These are phyloP conservation scores for Lepus europaeus DNA, from an alignment of 2,113 vertebrate species.

Conservation along the genomic window DNA sequence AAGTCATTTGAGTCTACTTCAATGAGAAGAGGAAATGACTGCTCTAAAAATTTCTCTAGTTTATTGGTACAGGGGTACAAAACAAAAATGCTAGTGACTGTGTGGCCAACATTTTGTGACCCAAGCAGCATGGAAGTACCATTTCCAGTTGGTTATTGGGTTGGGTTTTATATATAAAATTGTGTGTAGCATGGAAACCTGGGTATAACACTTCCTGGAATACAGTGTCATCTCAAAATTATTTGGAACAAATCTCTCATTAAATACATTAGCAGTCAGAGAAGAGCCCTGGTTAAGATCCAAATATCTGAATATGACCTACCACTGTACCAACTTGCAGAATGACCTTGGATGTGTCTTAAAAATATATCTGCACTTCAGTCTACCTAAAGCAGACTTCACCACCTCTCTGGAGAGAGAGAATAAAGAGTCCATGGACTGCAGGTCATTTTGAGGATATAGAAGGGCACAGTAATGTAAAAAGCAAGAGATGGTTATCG, in stretches of 20 bases:
- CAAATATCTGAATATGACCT: neutral
- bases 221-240: neutral
- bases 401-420: neutral
- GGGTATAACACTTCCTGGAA: neutral
- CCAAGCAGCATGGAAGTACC: too few species aligned
- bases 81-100: neutral
- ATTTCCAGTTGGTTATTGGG: neutral
- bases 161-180: neutral
- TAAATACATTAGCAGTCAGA: neutral
- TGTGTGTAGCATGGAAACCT: neutral
- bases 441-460: neutral
- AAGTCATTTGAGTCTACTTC: neutral
- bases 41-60: conserved; percentile 31
- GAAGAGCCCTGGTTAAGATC: neutral
- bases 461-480: neutral
- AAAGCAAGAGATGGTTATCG: neutral
- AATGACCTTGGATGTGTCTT: neutral
- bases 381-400: neutral
- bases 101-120: neutral
- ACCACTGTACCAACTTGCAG: neutral
- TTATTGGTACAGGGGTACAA: neutral
- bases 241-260: conserved; percentile 17
- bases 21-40: neutral
- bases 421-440: neutral
- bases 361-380: neutral